Conservation (phyloP, 2,797 vertebrate species). For the Myotis myotis region DNA sequence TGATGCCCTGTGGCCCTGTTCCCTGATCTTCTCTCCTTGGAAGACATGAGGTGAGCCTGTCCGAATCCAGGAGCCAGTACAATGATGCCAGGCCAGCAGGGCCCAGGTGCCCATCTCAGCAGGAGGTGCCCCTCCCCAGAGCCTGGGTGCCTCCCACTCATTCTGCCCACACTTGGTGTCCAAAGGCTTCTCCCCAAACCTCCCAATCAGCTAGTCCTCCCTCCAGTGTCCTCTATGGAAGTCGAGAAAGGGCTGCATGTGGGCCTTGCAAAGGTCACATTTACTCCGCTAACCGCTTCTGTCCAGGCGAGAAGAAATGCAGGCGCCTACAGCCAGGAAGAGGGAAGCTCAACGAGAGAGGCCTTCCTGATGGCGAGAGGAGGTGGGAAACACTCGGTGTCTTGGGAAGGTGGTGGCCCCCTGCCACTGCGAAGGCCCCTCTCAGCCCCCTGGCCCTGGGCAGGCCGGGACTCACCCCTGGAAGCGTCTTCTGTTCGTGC, state of each 20-base stretch:
- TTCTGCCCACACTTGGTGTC: neutral
- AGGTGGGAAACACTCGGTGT: neutral
- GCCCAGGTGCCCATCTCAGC: neutral
- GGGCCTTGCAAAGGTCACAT: neutral
- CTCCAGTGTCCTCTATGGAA: neutral
- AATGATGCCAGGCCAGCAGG: neutral
- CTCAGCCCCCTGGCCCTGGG: neutral
- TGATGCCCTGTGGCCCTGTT: no score
- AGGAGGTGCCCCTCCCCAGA: neutral
- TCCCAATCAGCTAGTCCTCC: neutral
- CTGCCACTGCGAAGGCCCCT: neutral
- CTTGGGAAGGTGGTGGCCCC: neutral
- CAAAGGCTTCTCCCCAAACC: neutral
- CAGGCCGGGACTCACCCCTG: slow-evolving; percentile 90
- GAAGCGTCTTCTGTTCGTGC: slow-evolving; percentile 95
- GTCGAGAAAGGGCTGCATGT: neutral
- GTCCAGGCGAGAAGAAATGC: neutral
- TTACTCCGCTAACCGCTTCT: neutral
- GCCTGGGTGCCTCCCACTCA: neutral
- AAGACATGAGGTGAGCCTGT: no score
- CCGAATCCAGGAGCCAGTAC: no score
- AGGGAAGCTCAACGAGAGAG: neutral
- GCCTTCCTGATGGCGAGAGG: neutral
- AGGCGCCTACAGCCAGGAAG: neutral
- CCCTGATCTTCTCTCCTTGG: no score